Evolutionary conservation across 2,888 invertebrate genomes (phyloP), one percentile per base, ranked within the genome.

Genomic region (Conistra vaccinii): DNA sequence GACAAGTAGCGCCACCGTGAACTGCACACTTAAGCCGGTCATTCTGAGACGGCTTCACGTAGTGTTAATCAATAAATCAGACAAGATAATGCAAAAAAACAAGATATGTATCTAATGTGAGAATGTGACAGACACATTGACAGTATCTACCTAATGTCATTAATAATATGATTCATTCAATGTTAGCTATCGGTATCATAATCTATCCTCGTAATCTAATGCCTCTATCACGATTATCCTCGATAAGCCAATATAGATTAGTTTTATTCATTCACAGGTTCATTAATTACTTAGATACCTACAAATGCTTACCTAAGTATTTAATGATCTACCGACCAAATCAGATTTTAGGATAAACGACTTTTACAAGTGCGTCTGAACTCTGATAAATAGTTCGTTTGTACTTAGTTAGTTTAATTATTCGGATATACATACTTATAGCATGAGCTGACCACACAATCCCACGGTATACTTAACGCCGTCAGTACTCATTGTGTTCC

Each of bases 401-500:
- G 20, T 5, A 17, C 17, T n/a, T n/a, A 29, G 29, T 63, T 26
- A 23, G 29, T 45, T 65, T 26, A 26, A 17, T 35, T n/a, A 35
- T 10, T 70, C 69, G 45, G 63, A 69, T 69, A 12, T 53, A 35
- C n/a, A 26, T 45, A 45, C 48, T 2, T 23, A 45, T 12, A 69
- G 26, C 35, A 58, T 58, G 26, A 29, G 42, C 35, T 53, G 12
- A 23, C 26, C n/a, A 57, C 69, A 67, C 23, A 68, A 60, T 82
- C 80, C 71, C 83, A 83, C 71, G 76, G 75, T 72, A 29, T 57
- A 83, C 65, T 48, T 70, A 42, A 32, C n/a, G 39, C 68, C 35
- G 26, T 69, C 67, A 58, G 48, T 62, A 58, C 53, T 39, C 61
- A 72, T 80, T 71, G 71, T 80, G 53, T 62, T 48, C 29, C 61